Conservation (phyloP, 1,140 invertebrate genomes). For the Drosophila paulistorum region DNA sequence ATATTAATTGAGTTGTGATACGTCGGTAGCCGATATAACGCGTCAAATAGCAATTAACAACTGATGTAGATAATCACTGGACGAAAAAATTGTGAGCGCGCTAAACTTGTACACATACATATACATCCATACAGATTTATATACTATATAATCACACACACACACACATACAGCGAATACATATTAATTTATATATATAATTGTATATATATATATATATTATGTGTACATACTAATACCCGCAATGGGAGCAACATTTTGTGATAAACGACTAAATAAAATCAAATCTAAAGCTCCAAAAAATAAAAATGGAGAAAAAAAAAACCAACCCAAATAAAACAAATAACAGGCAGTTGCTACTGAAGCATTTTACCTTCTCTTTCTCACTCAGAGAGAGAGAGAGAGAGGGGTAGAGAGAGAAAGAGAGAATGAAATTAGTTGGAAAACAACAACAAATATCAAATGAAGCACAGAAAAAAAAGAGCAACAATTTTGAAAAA, state of each 20-base stretch:
- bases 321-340: constrained; percentile 45
- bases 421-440: constrained; percentile 34
- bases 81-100: constrained; percentile 73
- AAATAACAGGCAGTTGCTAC: constrained; percentile 64
- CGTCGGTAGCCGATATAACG: constrained; percentile 82
- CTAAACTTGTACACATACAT: constrained; percentile 58
- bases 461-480: constrained; percentile 25
- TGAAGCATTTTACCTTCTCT: constrained; percentile 31
- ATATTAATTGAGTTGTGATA: constrained; percentile 28
- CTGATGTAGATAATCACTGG: constrained; percentile 82
- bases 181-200: constrained; percentile 28
- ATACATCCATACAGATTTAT: background rate
- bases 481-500: constrained; percentile 61
- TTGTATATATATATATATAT: constrained; percentile 31
- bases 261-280: constrained; percentile 79
- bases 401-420: constrained; percentile 20
- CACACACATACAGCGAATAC: constrained; percentile 3
- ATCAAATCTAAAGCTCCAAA: constrained; percentile 79
- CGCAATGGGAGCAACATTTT: constrained; percentile 71
- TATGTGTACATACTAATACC: constrained; percentile 42
- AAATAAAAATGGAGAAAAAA: constrained; percentile 12
- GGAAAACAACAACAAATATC: constrained; percentile 34
- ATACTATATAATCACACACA: constrained; percentile 18
- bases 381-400: background rate
- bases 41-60: constrained; percentile 83